phyloP scores from a whole-genome alignment of 2,888 invertebrate genomes.

The Drosophila sordidula region DNA sequence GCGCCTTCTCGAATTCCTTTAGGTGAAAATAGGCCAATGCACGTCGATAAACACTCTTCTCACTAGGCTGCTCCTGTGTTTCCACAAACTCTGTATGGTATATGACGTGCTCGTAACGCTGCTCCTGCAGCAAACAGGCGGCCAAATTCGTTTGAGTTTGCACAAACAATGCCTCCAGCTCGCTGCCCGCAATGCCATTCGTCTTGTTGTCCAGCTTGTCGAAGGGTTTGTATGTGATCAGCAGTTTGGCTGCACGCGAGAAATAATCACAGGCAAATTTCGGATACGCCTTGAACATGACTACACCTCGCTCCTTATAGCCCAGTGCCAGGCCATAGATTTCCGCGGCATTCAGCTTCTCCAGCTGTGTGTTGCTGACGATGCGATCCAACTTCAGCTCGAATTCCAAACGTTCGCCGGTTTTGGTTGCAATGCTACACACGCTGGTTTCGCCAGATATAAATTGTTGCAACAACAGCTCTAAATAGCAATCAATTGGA shows the following conservation, averaged over 20 bases:
- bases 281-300: slow-evolving; percentile 88
- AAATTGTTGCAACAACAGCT: slow-evolving; percentile 86
- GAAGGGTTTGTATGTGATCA: slow-evolving; percentile 88
- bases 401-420: slow-evolving; percentile 73
- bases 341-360: slow-evolving; percentile 84
- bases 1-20: slow-evolving; percentile 89
- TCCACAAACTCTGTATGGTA: slow-evolving; percentile 87
- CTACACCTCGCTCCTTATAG: slow-evolving; percentile 86
- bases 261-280: slow-evolving; percentile 91
- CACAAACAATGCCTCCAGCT: slow-evolving; percentile 87
- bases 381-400: slow-evolving; percentile 84
- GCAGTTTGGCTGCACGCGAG: slow-evolving; percentile 89
- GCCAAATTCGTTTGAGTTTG: slow-evolving; percentile 93
- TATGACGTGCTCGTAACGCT: slow-evolving; percentile 89
- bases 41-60: slow-evolving; percentile 86
- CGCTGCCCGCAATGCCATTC: slow-evolving; percentile 81
- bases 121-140: slow-evolving; percentile 90
- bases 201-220: slow-evolving; percentile 85
- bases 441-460: slow-evolving; percentile 85
- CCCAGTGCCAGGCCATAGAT: slow-evolving; percentile 84
- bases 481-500: slow-evolving; percentile 85
- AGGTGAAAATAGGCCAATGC: slow-evolving; percentile 86
- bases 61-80: slow-evolving; percentile 72
- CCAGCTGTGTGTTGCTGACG: slow-evolving; percentile 84
- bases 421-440: slow-evolving; percentile 84